Evolutionary conservation across 2,888 invertebrate genomes (phyloP).

Genomic region (Ophioninae sp.): DNA sequence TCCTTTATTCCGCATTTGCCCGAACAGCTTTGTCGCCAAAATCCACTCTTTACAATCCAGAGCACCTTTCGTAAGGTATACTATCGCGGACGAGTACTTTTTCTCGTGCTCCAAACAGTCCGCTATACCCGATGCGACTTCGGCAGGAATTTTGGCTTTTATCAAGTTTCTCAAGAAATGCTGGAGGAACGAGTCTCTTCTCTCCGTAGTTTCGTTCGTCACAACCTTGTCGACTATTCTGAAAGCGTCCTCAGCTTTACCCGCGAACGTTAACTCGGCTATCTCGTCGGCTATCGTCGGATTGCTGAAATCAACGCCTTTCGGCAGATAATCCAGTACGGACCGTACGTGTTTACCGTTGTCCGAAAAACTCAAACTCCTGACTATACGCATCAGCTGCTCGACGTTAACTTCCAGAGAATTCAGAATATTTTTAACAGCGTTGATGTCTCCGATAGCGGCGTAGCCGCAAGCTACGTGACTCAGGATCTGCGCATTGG

Average conservation of each 20-base stretch:
- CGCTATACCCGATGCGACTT: slow-evolving; percentile 73
- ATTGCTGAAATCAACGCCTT: slow-evolving; percentile 68
- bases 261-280: slow-evolving; percentile 82
- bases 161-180: slow-evolving; percentile 84
- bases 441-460: slow-evolving; percentile 80
- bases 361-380: slow-evolving; percentile 77
- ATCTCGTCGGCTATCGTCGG: slow-evolving; percentile 77
- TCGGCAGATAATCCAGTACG: slow-evolving; percentile 80
- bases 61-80: slow-evolving; percentile 83
- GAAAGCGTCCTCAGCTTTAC: slow-evolving; percentile 82
- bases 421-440: slow-evolving; percentile 79
- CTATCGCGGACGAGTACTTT: slow-evolving; percentile 75
- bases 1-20: slow-evolving; percentile 80
- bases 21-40: slow-evolving; percentile 81
- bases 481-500: slow-evolving; percentile 82
- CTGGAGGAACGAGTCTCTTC: slow-evolving; percentile 70
- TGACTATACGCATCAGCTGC: slow-evolving; percentile 82
- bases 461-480: slow-evolving; percentile 82
- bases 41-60: slow-evolving; percentile 81
- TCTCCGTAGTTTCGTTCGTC: neutral
- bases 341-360: slow-evolving; percentile 77
- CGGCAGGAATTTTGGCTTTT: slow-evolving; percentile 78
- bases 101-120: neutral
- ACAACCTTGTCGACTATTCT: slow-evolving; percentile 80
- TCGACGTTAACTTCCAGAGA: slow-evolving; percentile 67